phyloP scores from a whole-genome alignment of 1,140 invertebrate genomes.

The Polyergus mexicanus region DNA sequence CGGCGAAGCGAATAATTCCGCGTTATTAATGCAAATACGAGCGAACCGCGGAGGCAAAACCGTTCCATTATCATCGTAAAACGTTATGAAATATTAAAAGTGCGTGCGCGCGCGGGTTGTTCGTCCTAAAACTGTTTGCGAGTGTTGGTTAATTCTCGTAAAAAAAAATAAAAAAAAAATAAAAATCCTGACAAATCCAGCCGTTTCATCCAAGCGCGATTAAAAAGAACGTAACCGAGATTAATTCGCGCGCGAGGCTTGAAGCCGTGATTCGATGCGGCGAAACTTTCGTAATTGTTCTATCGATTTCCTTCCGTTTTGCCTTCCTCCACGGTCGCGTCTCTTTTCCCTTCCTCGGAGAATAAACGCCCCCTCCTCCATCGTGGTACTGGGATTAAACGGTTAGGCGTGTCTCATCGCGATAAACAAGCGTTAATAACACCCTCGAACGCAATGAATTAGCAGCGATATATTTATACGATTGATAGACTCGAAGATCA shows the following conservation, averaged over 20 bases:
- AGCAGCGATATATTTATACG: background rate
- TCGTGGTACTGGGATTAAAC: constrained; percentile 75
- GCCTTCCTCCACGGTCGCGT: background rate
- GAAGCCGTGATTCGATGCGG: constrained; percentile 37
- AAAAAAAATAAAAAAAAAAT: constrained; percentile 6
- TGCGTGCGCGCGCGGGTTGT: background rate
- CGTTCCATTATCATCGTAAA: constrained; percentile 59
- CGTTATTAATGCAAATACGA: constrained; percentile 60
- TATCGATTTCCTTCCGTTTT: constrained; percentile 61
- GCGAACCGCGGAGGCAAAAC: constrained; percentile 20
- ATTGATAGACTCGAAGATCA: background rate
- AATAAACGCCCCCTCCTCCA: constrained; percentile 70
- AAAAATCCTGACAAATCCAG: constrained; percentile 4
- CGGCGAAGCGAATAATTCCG: constrained; percentile 40
- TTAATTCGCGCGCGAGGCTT: constrained; percentile 16
- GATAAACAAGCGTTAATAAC: background rate
- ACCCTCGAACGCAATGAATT: background rate
- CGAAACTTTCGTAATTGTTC: constrained; percentile 83
- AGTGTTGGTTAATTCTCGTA: constrained; percentile 30
- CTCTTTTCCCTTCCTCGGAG: constrained; percentile 49
- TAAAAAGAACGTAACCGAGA: constrained; percentile 43
- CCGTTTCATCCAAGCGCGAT: constrained; percentile 27
- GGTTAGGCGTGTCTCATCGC: constrained; percentile 73
- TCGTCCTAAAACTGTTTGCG: constrained; percentile 40
- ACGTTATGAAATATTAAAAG: constrained; percentile 54